Percentiles rank a stretch among this genome's conserved stretches.
Conservation (phyloP, 2,888 invertebrate species). For the Metallyticus violacea region DNA sequence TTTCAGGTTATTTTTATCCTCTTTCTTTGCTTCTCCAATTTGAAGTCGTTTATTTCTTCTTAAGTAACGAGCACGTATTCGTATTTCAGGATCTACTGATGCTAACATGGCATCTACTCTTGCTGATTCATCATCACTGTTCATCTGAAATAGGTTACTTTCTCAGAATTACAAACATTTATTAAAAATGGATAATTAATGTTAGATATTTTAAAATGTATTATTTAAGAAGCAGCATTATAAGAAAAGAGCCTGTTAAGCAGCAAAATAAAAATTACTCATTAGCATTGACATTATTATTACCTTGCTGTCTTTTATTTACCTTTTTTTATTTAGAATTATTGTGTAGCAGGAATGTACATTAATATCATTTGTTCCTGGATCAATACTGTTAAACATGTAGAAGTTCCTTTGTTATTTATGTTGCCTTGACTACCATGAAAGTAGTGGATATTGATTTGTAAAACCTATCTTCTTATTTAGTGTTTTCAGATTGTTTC, state of each 20-base stretch:
- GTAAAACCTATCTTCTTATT: not conserved
- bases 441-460: not conserved
- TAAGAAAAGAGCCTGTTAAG: too few species aligned
- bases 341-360: not conserved
- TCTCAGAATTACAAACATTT: too few species aligned
- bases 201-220: too few species aligned
- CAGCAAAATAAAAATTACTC: too few species aligned
- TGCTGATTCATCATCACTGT: not conserved
- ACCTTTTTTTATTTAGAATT: not conserved
- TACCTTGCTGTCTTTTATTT: not conserved
- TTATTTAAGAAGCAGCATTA: too few species aligned
- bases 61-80: conserved; percentile 66
- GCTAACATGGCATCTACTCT: conserved; percentile 52
- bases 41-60: conserved; percentile 64
- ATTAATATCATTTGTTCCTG: not conserved
- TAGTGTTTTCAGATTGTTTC: not conserved
- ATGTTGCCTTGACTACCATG: not conserved
- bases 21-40: conserved; percentile 46
- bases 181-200: too few species aligned
- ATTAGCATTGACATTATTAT: too few species aligned
- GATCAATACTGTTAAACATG: not conserved
- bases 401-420: not conserved
- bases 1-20: not conserved
- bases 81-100: conserved; percentile 63
- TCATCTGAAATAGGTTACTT: not conserved